Conservation (phyloP, 2,113 vertebrate species). For the Takifugu bimaculatus region DNA sequence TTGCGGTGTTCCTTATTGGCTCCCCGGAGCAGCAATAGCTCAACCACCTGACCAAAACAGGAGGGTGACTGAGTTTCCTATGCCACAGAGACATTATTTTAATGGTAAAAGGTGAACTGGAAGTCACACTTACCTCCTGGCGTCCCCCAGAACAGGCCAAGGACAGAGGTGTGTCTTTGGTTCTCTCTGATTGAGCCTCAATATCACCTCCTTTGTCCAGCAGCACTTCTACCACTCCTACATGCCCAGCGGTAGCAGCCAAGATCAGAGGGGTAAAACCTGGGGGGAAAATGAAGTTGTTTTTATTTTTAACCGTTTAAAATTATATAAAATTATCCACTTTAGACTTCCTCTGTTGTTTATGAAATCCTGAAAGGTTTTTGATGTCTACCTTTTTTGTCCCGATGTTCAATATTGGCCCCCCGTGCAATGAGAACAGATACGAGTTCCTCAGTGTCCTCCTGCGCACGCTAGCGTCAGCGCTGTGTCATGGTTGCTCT, state of each 20-base stretch:
- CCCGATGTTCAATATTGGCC: constrained; percentile 97
- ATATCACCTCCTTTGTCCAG: constrained; percentile 98
- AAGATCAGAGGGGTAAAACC: constrained; percentile 97
- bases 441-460: constrained; percentile 96
- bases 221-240: constrained; percentile 96
- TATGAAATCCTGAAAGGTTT: not conserved
- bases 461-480: constrained; percentile 95
- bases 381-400: constrained; percentile 88
- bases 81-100: not conserved
- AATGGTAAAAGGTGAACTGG: not conserved
- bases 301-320: not conserved
- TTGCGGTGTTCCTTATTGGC: constrained; percentile 99
- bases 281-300: constrained; percentile 42
- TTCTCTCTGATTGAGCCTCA: constrained; percentile 97
- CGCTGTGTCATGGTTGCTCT: constrained; percentile 98
- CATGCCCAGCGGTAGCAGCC: constrained; percentile 96
- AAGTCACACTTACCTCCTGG: constrained; percentile 81
- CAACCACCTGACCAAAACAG: constrained; percentile 82
- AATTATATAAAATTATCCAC: not conserved
- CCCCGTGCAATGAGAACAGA: constrained; percentile 94
- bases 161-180: constrained; percentile 97
- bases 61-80: constrained; percentile 7
- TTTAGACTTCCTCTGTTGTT: not conserved
- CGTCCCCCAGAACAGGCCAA: constrained; percentile 95
- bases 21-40: constrained; percentile 92